Evolutionary conservation across 2,888 invertebrate species (phyloP), one percentile per base, ranked within the genome.

Genomic region (Cephus rjabovi): DNA sequence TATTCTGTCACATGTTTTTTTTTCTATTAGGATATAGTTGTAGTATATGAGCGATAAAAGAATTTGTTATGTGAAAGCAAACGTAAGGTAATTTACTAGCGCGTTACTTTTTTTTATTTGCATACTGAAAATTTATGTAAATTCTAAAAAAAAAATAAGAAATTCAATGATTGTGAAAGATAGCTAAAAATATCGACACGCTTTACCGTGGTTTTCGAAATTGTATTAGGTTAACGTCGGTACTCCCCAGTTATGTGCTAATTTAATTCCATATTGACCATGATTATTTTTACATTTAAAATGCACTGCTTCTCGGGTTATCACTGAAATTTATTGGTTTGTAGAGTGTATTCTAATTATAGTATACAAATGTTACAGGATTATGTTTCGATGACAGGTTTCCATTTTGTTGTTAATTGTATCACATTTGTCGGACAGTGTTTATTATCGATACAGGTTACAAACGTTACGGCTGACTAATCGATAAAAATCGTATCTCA

Each of bases 401-500:
- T 56, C 56, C 23, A 23, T 9, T 40, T 40, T 40, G 9, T 23
- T 35, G 35, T 35, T 4, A 6, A 23, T 71, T 34, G 71, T 23
- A 34, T 71, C 12, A 23, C 31, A 23, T 71, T 9, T 31, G 12
- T 71, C 56, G 23, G 56, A 34, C 71, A 34, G 71, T 71, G 12
- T 34, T 31, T 71, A 34, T 71, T 31, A 71, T 30, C 71, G 71
- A 71, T 71, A 71, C 33, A 3, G 71, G 71, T 71, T 31, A 71
- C 71, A 15, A 71, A 31, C 71, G 31, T 34, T n/a, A 34, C 23
- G 23, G 23, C 71, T 31, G 34, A 34, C 34, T 71, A 71, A 71
- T 71, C 71, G 33, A 71, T 71, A 31, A 71, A 71, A 71, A 71
- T 71, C 71, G 34, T 34, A 34, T 31, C 71, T 30, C 71, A 71